Percentiles rank a stretch among this genome's conserved stretches.
phyloP scores from a whole-genome alignment of 2,113 vertebrate species.

The Lasiurus borealis region DNA sequence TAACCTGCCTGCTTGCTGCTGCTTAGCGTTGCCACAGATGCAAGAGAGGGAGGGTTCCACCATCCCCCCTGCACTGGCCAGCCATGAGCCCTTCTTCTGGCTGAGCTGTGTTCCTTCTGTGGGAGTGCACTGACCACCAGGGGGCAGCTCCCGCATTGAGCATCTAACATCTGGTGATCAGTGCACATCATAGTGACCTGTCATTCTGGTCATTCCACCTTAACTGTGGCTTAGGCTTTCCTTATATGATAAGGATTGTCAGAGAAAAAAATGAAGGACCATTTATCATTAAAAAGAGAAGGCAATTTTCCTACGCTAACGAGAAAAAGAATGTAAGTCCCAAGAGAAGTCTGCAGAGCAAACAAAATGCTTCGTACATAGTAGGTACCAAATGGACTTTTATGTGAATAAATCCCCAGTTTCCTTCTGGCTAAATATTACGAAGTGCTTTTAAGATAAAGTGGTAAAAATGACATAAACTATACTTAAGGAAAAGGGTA shows the following conservation, averaged over 20 bases:
- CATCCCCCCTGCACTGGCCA: too few relatives aligned
- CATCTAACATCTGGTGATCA: too few relatives aligned
- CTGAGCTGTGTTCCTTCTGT: too few relatives aligned
- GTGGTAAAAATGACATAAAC: neutral
- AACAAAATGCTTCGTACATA: neutral
- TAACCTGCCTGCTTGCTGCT: too few relatives aligned
- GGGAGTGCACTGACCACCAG: too few relatives aligned
- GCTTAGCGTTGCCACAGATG: too few relatives aligned
- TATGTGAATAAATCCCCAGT: neutral
- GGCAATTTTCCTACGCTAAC: neutral
- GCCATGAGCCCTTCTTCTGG: too few relatives aligned
- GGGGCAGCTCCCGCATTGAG: too few relatives aligned
- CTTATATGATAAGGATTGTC: neutral
- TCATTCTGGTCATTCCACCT: too few relatives aligned
- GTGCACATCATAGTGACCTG: too few relatives aligned
- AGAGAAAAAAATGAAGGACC: neutral
- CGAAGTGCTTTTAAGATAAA: neutral
- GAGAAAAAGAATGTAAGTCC: neutral
- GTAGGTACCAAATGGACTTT: neutral
- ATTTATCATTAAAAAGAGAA: neutral
- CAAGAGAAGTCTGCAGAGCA: neutral
- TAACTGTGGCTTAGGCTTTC: too few relatives aligned
- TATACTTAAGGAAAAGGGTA: neutral
- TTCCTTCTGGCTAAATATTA: neutral
- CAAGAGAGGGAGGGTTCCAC: too few relatives aligned